Base-by-base conservation (phyloP, 2,113 vertebrate species). In the Bubalus kerabau region DNA sequence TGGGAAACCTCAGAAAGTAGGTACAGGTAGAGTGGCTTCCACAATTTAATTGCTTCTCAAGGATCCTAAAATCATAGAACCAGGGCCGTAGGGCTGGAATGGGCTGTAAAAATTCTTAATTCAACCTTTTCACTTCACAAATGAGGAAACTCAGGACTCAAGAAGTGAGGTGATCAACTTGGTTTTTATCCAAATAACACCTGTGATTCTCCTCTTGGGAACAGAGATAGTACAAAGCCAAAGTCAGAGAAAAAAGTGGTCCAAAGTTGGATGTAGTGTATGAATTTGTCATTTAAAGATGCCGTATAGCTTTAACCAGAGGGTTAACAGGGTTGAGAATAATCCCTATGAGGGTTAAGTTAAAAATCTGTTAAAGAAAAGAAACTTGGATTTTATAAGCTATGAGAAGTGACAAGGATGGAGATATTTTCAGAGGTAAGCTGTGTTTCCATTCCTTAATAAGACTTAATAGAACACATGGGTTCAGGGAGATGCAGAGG, bases 391-490 rank as follows among this genome's bases (percentile, higher is more conserved):
- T 97, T 92, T 98, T 78, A 87, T 57, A 85, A 94, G 76, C 89
- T 78, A 50, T 59, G 54, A 96, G 62, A 97, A 92, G 28, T 46
- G 93, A 62, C 1, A 89, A 60, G 52, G 83, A 95, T 59, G 56
- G 80, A 71, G 32, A 26, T 62, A 90, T 82, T 94, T 87, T 80
- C 71, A 84, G 93, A 95, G 56, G 57, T 76, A 92, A 97, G 83
- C 74, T 52, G 32, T 80, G 60, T 89, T 97, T 97, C 91, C 32
- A 81, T 56, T 94, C 91, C 83, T 83, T 36, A 95, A 59, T 91
- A 84, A 93, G 91, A 96, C 67, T 95, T 97, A 93, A 95, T 96
- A 80, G 96, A 95, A 90, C 91, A 74, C 81, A 92, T 19, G 43
- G 50, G 91, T 95, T 97, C 92, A 76, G 89, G 36, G 83, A 96